Base-by-base conservation (phyloP, 2,797 vertebrate genomes). In the Dallia pectoralis region DNA sequence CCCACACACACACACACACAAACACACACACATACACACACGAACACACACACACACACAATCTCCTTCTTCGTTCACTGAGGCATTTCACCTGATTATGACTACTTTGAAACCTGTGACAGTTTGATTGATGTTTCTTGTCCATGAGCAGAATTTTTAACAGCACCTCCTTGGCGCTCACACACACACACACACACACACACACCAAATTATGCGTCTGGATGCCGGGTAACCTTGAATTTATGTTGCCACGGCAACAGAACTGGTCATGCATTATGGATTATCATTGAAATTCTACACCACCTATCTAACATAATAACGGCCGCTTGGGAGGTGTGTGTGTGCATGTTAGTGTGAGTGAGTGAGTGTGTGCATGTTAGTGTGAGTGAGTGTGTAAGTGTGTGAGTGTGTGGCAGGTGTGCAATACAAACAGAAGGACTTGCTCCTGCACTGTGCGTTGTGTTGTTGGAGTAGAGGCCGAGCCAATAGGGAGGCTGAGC, bases 221-320 rank as follows among this genome's bases (percentile, higher is more conserved):
- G 75, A 75, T 92, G 94, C 93, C 86, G 88, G 51, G 93, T 96
- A 96, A 95, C 95, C 95, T 96, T 96, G 96, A 95, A 95, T 95
- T 95, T 96, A 93, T 95, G 95, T 97, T 95, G 89, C 94, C 94
- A 96, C 93, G 93, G 94, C 25, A 90, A 96, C 94, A 87, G 80
- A 92, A 91, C 93, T 93, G 92, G 91, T 95, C 95, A 96, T 97
- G 95, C 95, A 96, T 97, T 96, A 96, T 97, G 95, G 94, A 96
- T 96, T 93, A 94, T 95, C 94, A 96, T 95, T 96, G 95, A 96
- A 96, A 96, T 96, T 95, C 96, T 94, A 93, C 95, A 94, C 92
- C 94, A 86, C 93, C 95, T 94, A 95, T 92, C 94, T 94, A 94
- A 93, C 93, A 94, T 94, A 94, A 96, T 87, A 87, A 87, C 93